Percentiles rank a stretch among this genome's conserved stretches.
Conservation (phyloP, 1,140 invertebrate species). For the Zaprionus camerounensis region DNA sequence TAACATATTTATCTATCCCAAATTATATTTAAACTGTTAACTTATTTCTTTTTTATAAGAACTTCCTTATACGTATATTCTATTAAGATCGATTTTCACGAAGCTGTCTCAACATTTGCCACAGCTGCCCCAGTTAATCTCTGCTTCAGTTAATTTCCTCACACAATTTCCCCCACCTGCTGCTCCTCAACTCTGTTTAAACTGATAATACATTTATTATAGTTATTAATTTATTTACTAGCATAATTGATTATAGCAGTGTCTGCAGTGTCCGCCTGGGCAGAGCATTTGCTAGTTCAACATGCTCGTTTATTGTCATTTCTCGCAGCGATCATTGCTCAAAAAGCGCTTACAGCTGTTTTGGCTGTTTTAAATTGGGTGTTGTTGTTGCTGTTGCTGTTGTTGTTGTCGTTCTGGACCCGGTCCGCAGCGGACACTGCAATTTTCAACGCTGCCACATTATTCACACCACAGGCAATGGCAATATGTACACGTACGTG, state of each 20-base stretch:
- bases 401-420: slow-evolving; percentile 8
- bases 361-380: slow-evolving; percentile 45
- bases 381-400: slow-evolving; percentile 36
- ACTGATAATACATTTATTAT: neutral
- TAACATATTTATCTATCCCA: too few relatives aligned
- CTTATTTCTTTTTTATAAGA: too few relatives aligned
- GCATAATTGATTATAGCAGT: neutral
- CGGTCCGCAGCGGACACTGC: slow-evolving; percentile 10
- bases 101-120: neutral
- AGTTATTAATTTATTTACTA: slow-evolving; percentile 9
- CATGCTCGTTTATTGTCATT: slow-evolving; percentile 16
- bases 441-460: slow-evolving; percentile 64
- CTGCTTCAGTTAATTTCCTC: neutral
- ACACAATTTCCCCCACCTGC: neutral
- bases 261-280: neutral
- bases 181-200: neutral
- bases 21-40: too few relatives aligned
- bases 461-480: slow-evolving; percentile 70
- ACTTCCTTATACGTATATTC: too few relatives aligned
- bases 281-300: slow-evolving; percentile 12
- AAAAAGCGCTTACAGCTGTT: slow-evolving; percentile 42
- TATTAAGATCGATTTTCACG: neutral
- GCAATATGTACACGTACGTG: slow-evolving; percentile 25
- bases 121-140: neutral
- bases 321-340: neutral